Conservation (phyloP, 2,113 vertebrate species). For the Rhinolophus sinicus region DNA sequence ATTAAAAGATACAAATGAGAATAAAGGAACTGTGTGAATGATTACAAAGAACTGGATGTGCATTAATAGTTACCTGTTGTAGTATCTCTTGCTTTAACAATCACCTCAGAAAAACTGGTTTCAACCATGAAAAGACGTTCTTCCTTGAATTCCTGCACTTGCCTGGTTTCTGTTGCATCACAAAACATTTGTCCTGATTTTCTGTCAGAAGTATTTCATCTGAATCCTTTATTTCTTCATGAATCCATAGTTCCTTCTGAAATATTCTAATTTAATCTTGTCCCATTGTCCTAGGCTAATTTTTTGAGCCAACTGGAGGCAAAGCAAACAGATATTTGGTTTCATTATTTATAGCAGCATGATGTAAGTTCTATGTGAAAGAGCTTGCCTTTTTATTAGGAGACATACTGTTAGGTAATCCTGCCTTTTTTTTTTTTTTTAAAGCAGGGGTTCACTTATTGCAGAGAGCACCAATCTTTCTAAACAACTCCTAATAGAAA, state of each 20-base stretch:
- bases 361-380: background rate
- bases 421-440: background rate
- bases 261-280: constrained; percentile 7
- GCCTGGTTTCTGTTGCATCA: background rate
- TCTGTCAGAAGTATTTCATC: background rate
- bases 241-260: background rate
- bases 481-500: background rate
- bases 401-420: background rate
- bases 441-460: background rate
- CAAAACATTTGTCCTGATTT: background rate
- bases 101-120: background rate
- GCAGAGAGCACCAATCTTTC: background rate
- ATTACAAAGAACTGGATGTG: background rate
- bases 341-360: background rate
- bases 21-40: background rate
- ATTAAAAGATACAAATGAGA: constrained; percentile 45
- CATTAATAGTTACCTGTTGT: background rate
- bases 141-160: background rate
- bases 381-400: background rate
- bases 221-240: background rate
- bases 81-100: background rate
- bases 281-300: background rate
- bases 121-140: constrained; percentile 52
- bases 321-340: background rate
- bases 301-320: background rate